phyloP scores from a whole-genome alignment of 2,113 vertebrate genomes.

The Colistium nudipinnis region DNA sequence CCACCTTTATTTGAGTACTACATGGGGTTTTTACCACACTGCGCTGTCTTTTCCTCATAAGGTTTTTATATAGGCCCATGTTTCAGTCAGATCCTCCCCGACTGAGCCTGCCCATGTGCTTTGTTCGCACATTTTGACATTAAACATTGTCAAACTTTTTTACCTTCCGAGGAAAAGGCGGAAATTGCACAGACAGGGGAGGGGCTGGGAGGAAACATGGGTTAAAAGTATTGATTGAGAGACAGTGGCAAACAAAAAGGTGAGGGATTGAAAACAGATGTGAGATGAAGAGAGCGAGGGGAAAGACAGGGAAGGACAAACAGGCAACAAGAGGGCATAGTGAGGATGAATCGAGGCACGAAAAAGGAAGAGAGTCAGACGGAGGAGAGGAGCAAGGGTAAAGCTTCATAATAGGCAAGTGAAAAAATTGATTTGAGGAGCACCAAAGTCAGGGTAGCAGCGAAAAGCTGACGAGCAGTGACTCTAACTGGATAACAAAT shows the following conservation, averaged over 20 bases:
- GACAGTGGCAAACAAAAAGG: constrained; percentile 42
- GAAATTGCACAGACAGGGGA: constrained; percentile 15
- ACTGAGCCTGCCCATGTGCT: constrained; percentile 20
- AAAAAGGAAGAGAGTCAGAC: constrained; percentile 14
- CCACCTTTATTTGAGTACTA: constrained; percentile 32
- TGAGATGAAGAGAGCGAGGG: constrained; percentile 16
- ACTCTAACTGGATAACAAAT: constrained; percentile 24
- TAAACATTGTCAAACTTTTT: constrained; percentile 54
- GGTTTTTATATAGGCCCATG: constrained; percentile 23
- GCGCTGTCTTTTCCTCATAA: constrained; percentile 39
- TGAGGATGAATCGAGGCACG: constrained; percentile 33
- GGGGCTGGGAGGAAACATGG: constrained; percentile 13
- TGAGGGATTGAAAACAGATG: constrained; percentile 46
- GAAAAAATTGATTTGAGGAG: constrained; percentile 33
- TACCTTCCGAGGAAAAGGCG: constrained; percentile 42
- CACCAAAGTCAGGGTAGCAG: constrained; percentile 15
- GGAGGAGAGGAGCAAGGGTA: constrained; percentile 17
- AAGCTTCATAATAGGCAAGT: constrained; percentile 29
- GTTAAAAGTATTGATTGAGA: constrained; percentile 55
- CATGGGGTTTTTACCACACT: constrained; percentile 1
- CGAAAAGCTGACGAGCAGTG: constrained; percentile 37
- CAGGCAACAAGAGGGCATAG: constrained; percentile 35
- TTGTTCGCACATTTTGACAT: constrained; percentile 59
- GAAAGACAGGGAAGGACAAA: constrained; percentile 44
- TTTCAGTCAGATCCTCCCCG: constrained; percentile 39